Evolutionary conservation across 2,888 invertebrate species (phyloP).

Genomic region (Eremobia ochroleuca): DNA sequence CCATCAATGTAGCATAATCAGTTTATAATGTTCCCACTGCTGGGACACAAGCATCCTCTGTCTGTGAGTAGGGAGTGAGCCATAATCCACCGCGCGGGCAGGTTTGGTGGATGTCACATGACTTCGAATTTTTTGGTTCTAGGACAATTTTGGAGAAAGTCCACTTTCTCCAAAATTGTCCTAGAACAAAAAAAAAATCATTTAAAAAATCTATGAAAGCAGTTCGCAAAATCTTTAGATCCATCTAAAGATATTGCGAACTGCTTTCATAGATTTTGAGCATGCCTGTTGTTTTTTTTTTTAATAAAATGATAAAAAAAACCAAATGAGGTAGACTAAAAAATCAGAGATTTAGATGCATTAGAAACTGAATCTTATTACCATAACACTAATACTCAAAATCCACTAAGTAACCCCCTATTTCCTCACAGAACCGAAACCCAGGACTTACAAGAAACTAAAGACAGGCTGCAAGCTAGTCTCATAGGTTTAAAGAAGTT

Average conservation of each 20-base stretch:
- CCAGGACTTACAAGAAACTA: slow-evolving; percentile 93
- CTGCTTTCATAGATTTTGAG: neutral
- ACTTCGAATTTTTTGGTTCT: too few species aligned
- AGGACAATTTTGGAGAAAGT: too few species aligned
- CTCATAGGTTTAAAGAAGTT: slow-evolving; percentile 93
- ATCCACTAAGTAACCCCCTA: neutral
- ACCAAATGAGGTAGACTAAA: neutral
- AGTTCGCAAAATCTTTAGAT: too few species aligned
- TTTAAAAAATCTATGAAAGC: too few species aligned
- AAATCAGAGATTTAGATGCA: neutral
- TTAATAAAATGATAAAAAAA: neutral
- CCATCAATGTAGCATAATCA: too few species aligned
- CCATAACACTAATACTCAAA: neutral
- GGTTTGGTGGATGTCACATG: too few species aligned
- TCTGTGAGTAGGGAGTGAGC: too few species aligned
- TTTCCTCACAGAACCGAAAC: slow-evolving; percentile 90
- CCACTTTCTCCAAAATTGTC: too few species aligned
- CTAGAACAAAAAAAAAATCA: too few species aligned
- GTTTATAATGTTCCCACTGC: too few species aligned
- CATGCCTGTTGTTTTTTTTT: neutral
- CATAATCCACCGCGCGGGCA: too few species aligned
- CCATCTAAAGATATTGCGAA: neutral
- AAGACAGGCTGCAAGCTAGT: slow-evolving; percentile 93
- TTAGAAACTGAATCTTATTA: neutral
- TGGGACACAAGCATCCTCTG: too few species aligned